Evolutionary conservation across 2,797 vertebrate species (phyloP).

Genomic region (Siniperca scherzeri): DNA sequence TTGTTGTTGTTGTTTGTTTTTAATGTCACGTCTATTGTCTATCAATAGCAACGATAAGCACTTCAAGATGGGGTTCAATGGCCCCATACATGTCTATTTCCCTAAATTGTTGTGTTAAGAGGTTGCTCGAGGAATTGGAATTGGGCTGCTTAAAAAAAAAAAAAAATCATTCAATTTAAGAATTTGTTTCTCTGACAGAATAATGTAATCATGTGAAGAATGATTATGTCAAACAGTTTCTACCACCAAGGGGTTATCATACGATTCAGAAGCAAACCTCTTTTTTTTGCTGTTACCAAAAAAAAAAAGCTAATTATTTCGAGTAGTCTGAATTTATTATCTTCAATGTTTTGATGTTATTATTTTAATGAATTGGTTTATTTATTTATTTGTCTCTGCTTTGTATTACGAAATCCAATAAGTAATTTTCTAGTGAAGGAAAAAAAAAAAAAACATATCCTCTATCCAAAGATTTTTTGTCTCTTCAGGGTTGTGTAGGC

Average conservation of each 20-base stretch:
- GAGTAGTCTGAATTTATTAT: constrained; percentile 69
- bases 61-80: constrained; percentile 83
- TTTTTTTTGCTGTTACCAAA: constrained; percentile 92
- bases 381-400: constrained; percentile 82
- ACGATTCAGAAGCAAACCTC: constrained; percentile 54
- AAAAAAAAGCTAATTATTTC: constrained; percentile 84
- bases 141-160: constrained; percentile 31
- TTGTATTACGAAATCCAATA: constrained; percentile 89
- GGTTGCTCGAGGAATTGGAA: constrained; percentile 49
- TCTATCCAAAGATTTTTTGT: constrained; percentile 97
- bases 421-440: constrained; percentile 88
- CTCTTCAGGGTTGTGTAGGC: constrained; percentile 95
- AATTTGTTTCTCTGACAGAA: constrained; percentile 19
- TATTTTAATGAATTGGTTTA: constrained; percentile 29
- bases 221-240: constrained; percentile 35
- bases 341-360: constrained; percentile 66
- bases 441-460: constrained; percentile 86
- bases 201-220: constrained; percentile 28
- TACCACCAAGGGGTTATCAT: constrained; percentile 22
- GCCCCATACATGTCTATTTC: constrained; percentile 69
- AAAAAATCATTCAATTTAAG: constrained; percentile 20
- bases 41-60: constrained; percentile 87
- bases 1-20: constrained; percentile 44
- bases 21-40: constrained; percentile 77
- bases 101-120: constrained; percentile 64